Base-by-base conservation (phyloP, 1,140 invertebrate genomes). In the Drepana arcuata region DNA sequence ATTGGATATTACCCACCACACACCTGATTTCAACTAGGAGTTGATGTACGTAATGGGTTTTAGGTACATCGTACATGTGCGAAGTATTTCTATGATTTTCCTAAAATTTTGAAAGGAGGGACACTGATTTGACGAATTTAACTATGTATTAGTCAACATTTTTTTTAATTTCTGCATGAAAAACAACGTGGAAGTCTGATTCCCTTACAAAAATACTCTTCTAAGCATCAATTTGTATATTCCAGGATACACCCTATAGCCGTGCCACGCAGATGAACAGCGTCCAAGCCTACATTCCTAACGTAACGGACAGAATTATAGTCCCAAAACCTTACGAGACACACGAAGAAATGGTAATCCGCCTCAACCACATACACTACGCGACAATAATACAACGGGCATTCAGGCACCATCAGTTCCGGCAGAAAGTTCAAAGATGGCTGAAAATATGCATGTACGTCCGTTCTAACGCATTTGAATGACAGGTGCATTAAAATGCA, bases 351-450 rank as follows among this genome's bases (percentile, higher is more conserved):
- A 78, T 84, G 62, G 66, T 83, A 16, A 60, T 32, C 33, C 60
- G 85, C 7, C 41, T 85, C 10, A 83, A 86, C 45, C 67, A 86
- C 14, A 66, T 85, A 18, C 72, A 80, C 12, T 83, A 85, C 25
- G 88, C 88, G 1, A 52, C 75, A 11, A 65, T 86, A 5, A 91
- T 91, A 41, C 89, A 91, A 43, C 73, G 85, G 32, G 83, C 84
- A 29, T 88, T 86, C 39, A 73, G 72, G 40, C 79, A 78, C 29
- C 74, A 87, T 34, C 77, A 67, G 13, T 87, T 84, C 32, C 71
- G 75, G 16, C 69, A 65, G 34, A 70, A 81, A 29, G 71, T 85
- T 1, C 36, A 65, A 10, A 75, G 69, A 28, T 85, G 85, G 86
- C 60, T 85, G 2, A 40, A 53, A 36, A 52, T 52, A 33, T 84